Conservation (phyloP, 1,140 invertebrate genomes). For the Chrysoperla carnea region DNA sequence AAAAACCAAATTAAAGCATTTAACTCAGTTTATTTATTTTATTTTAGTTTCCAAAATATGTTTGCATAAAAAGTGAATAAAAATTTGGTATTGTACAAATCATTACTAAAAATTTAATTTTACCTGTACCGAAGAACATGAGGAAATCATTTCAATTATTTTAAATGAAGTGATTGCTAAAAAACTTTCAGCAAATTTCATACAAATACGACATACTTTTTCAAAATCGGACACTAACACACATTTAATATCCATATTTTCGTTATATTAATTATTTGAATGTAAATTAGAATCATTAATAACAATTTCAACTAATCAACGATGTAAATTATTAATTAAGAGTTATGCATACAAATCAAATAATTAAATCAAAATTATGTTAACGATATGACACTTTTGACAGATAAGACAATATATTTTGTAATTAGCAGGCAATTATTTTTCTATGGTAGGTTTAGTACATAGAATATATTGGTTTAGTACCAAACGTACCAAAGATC, state of each 20-base stretch:
- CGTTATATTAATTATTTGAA: neutral
- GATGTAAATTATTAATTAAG: too few relatives aligned
- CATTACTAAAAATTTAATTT: neutral
- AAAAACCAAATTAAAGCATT: too few relatives aligned
- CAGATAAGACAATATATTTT: too few relatives aligned
- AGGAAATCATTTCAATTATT: neutral
- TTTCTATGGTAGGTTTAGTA: too few relatives aligned
- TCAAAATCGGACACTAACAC: neutral
- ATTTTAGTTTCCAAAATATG: too few relatives aligned
- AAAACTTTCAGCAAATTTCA: conserved; percentile 3
- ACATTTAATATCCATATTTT: neutral
- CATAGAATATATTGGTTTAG: too few relatives aligned
- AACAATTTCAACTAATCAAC: neutral
- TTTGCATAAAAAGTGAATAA: neutral
- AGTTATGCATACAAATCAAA: too few relatives aligned
- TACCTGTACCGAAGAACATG: neutral
- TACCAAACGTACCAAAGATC: too few relatives aligned
- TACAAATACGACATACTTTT: neutral
- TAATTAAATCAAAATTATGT: too few relatives aligned
- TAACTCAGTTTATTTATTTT: too few relatives aligned
- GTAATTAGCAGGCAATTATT: too few relatives aligned
- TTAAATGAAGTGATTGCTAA: neutral
- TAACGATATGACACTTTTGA: too few relatives aligned
- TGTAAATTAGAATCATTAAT: neutral
- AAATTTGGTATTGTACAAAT: neutral